phyloP scores from a whole-genome alignment of 2,888 invertebrate genomes.

The Ennomos fuscantarius region DNA sequence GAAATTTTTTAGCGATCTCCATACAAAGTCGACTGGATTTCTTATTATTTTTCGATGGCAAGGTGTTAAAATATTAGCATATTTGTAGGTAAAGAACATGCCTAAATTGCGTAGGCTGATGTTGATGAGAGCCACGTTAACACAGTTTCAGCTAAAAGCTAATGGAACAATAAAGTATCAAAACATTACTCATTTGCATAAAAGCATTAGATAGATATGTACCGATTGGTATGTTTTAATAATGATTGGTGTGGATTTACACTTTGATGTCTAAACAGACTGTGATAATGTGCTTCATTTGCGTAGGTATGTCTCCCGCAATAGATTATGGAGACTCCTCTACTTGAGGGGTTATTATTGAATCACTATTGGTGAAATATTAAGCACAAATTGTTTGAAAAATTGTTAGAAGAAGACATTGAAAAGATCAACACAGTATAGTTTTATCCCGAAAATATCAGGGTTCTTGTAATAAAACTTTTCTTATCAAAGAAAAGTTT shows the following conservation, averaged over 20 bases:
- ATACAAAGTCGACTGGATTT: background rate
- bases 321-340: no score
- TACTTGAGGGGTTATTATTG: no score
- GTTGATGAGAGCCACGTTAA: slow-evolving; percentile 49
- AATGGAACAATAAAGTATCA: slow-evolving; percentile 55
- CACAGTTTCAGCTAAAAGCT: slow-evolving; percentile 51
- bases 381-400: no score
- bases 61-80: slow-evolving; percentile 4
- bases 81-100: slow-evolving; percentile 37
- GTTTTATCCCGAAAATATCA: no score
- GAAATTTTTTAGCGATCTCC: background rate
- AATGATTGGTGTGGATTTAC: slow-evolving; percentile 23
- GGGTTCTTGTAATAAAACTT: no score
- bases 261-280: slow-evolving; percentile 15
- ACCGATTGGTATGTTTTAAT: slow-evolving; percentile 27
- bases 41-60: background rate
- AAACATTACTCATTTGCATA: slow-evolving; percentile 48
- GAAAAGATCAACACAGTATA: no score
- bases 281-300: slow-evolving; percentile 8
- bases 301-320: background rate
- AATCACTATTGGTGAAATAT: no score
- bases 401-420: no score
- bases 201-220: slow-evolving; percentile 34
- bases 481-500: no score
- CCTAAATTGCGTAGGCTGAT: slow-evolving; percentile 44